Evolutionary conservation across 2,113 vertebrate species (phyloP).

Genomic region (Chloropsis hardwickii): DNA sequence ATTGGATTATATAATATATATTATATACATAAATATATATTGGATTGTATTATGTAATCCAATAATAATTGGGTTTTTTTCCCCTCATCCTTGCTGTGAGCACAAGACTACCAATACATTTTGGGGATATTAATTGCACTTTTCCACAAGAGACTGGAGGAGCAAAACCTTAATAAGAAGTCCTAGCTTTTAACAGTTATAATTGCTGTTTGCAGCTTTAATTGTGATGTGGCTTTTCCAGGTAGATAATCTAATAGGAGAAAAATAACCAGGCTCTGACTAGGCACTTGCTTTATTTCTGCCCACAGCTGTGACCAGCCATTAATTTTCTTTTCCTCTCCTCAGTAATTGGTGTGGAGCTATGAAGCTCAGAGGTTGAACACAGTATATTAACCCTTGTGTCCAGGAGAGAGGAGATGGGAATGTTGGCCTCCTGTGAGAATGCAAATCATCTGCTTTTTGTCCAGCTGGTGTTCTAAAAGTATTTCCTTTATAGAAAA

Average conservation of each 20-base stretch:
- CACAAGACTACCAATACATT: background rate
- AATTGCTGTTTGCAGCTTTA: background rate
- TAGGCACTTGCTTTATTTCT: background rate
- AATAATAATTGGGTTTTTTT: fast-evolving
- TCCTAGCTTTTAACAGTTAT: background rate
- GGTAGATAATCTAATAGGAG: background rate
- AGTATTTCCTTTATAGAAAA: background rate
- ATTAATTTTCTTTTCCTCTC: background rate
- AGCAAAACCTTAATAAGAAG: background rate
- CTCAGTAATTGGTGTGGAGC: background rate
- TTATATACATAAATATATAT: background rate
- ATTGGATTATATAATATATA: background rate
- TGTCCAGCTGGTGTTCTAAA: background rate
- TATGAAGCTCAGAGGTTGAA: background rate
- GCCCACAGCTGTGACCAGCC: background rate
- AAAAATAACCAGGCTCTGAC: background rate
- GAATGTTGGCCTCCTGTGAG: background rate
- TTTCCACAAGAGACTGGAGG: background rate
- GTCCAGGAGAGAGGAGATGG: background rate
- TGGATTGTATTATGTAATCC: background rate
- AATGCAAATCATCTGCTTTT: background rate
- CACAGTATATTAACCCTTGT: background rate
- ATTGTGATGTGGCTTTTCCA: background rate
- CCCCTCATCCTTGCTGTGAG: background rate
- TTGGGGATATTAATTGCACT: background rate